These are phyloP conservation scores for Thomomys bottae DNA, from an alignment of 2,113 vertebrate genomes.

Conservation along the genomic window DNA sequence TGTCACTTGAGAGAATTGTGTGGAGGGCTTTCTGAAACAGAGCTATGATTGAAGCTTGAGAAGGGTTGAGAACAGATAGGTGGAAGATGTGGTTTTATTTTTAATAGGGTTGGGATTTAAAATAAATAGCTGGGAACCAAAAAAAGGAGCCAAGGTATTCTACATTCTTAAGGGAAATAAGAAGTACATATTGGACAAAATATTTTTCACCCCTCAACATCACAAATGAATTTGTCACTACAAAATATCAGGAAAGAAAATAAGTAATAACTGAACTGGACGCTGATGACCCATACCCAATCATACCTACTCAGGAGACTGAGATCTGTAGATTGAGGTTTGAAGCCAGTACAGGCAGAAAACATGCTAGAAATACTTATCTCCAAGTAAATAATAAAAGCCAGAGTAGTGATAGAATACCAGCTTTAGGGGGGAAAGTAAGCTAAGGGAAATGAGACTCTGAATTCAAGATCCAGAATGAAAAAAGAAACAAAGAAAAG, in stretches of 20 bases:
- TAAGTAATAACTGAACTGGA: too few species aligned
- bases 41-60: constrained; percentile 45
- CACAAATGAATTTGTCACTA: background rate
- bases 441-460: too few species aligned
- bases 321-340: too few species aligned
- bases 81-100: background rate
- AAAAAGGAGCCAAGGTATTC: background rate
- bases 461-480: too few species aligned
- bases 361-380: too few species aligned
- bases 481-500: too few species aligned
- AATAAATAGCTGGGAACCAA: background rate
- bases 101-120: background rate
- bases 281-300: too few species aligned
- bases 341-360: too few species aligned
- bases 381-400: too few species aligned
- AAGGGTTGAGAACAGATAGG: background rate
- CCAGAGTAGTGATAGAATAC: too few species aligned
- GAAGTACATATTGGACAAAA: background rate
- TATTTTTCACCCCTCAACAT: background rate
- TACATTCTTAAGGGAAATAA: background rate
- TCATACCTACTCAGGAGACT: too few species aligned
- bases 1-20: constrained; percentile 43
- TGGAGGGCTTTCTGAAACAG: constrained; percentile 43
- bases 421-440: too few species aligned
- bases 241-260: background rate